Percentiles rank a stretch among this genome's conserved stretches.
These are phyloP conservation scores for Elymnias hypermnestra DNA, from an alignment of 1,140 invertebrate genomes.

Conservation along the genomic window DNA sequence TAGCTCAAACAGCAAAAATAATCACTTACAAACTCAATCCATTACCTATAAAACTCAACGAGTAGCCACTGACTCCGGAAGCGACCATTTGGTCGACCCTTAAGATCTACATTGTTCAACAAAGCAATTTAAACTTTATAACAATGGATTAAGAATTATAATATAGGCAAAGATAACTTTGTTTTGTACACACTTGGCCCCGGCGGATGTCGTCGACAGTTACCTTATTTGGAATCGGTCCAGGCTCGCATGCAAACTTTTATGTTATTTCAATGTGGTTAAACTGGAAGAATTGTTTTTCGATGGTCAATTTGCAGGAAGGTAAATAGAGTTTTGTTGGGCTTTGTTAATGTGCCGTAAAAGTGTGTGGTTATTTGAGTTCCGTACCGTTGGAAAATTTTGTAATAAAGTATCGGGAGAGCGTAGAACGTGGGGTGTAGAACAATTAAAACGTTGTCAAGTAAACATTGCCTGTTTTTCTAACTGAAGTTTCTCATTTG, in stretches of 20 bases:
- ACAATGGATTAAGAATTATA: slow-evolving; percentile 15
- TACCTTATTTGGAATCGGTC: slow-evolving; percentile 70
- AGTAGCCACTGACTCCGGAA: slow-evolving; percentile 53
- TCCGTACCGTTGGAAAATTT: background rate
- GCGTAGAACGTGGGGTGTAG: background rate
- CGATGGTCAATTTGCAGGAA: slow-evolving; percentile 29
- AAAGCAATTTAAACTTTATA: slow-evolving; percentile 30
- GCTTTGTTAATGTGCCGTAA: slow-evolving; percentile 12
- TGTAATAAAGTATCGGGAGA: slow-evolving; percentile 2
- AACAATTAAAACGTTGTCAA: slow-evolving; percentile 1
- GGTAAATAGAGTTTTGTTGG: slow-evolving; percentile 20
- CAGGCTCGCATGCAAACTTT: slow-evolving; percentile 62
- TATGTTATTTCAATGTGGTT: slow-evolving; percentile 71
- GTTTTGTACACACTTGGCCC: slow-evolving; percentile 25
- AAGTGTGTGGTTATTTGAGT: slow-evolving; percentile 8
- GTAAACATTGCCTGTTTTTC: background rate
- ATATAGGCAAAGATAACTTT: slow-evolving; percentile 11
- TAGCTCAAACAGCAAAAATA: slow-evolving; percentile 20
- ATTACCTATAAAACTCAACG: slow-evolving; percentile 49
- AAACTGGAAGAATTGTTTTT: slow-evolving; percentile 50
- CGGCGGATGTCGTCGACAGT: slow-evolving; percentile 61
- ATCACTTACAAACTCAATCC: slow-evolving; percentile 57
- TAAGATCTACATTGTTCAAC: slow-evolving; percentile 12
- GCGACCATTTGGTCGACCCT: slow-evolving; percentile 39
- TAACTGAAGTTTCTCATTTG: background rate